phyloP scores from a whole-genome alignment of 2,797 vertebrate genomes.

The Pseudotriccus pelzelni region DNA sequence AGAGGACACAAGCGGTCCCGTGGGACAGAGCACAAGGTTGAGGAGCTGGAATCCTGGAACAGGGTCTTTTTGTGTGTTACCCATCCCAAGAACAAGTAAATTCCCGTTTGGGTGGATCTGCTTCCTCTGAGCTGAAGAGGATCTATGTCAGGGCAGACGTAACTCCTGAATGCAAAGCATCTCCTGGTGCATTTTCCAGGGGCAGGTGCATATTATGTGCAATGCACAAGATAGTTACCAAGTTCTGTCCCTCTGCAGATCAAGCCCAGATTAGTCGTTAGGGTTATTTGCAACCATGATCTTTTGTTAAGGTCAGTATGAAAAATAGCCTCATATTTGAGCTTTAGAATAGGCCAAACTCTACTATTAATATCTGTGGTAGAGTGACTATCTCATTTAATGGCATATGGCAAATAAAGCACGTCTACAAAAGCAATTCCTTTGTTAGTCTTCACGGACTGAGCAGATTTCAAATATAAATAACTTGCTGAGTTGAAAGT shows the following conservation, averaged over 20 bases:
- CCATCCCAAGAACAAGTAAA: not conserved
- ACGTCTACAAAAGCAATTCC: slow-evolving; percentile 45
- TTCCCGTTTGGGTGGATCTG: not conserved
- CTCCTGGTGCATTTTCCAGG: accelerated
- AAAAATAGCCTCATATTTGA: slow-evolving; percentile 11
- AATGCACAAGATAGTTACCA: not conserved
- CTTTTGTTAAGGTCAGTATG: not conserved
- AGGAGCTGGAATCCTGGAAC: not conserved
- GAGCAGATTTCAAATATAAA: slow-evolving; percentile 49
- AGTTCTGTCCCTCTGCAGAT: not conserved
- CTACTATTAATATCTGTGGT: slow-evolving; percentile 34
- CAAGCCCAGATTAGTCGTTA: not conserved
- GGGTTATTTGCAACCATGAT: not conserved
- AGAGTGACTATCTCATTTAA: slow-evolving; percentile 26
- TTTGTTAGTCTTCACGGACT: slow-evolving; percentile 42
- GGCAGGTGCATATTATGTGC: not conserved
- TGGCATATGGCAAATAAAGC: slow-evolving; percentile 38
- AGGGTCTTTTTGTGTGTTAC: not conserved
- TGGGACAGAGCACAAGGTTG: not conserved
- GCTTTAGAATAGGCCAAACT: slow-evolving; percentile 39
- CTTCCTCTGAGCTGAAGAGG: not conserved
- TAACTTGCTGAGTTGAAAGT: slow-evolving; percentile 35
- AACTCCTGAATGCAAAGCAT: not conserved
- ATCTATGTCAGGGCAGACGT: not conserved
- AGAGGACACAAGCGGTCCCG: not conserved